Evolutionary conservation across 2,113 vertebrate species (phyloP).

Genomic region (Smithornis capensis): DNA sequence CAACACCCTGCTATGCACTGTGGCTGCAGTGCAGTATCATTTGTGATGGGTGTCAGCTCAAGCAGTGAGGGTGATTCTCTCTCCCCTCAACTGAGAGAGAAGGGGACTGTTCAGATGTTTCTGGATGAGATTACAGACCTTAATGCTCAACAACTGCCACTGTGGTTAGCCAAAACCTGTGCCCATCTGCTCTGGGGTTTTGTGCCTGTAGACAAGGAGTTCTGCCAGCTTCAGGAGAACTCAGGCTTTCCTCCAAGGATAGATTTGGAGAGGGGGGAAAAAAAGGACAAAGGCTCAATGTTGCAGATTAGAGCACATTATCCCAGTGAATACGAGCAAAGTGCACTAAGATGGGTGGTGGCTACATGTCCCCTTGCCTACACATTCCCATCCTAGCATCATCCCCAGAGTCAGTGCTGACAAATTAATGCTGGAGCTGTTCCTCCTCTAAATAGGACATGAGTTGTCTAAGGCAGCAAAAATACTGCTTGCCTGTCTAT

Average conservation of each 20-base stretch:
- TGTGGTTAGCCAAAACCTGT: background rate
- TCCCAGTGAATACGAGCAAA: background rate
- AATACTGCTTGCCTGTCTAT: background rate
- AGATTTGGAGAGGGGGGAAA: background rate
- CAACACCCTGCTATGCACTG: background rate
- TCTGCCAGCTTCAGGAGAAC: conserved; percentile 23
- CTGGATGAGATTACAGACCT: conserved; percentile 19
- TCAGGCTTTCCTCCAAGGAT: background rate
- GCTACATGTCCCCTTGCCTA: background rate
- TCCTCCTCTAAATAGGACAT: background rate
- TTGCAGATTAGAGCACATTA: background rate
- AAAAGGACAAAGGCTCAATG: background rate
- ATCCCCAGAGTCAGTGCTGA: background rate
- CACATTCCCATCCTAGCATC: background rate
- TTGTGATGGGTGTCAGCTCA: background rate
- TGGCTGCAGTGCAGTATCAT: background rate
- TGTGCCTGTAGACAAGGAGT: background rate
- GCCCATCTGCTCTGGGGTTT: conserved; percentile 60
- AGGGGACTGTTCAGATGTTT: background rate
- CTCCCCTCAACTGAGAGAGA: background rate
- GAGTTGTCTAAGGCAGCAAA: background rate
- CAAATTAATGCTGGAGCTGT: background rate
- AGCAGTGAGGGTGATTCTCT: rapidly evolving
- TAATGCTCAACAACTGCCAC: conserved; percentile 56
- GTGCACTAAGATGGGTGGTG: background rate